Evolutionary conservation across 2,113 vertebrate species (phyloP).

Genomic region (Setophaga kirtlandii): DNA sequence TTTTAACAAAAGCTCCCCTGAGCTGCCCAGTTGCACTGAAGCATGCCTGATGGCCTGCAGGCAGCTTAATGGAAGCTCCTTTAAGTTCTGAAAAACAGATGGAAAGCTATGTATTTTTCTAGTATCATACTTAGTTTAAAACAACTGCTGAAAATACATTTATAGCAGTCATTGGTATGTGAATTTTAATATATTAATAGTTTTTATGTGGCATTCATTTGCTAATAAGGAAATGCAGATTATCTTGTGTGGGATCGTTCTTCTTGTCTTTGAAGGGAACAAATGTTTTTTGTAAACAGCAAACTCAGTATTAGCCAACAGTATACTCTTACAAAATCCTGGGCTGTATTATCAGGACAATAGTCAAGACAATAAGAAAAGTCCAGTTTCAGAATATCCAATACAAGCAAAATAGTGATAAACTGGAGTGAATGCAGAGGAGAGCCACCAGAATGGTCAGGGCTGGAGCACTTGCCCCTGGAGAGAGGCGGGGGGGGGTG

Average conservation of each 20-base stretch:
- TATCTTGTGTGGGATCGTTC: background rate
- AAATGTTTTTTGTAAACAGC: background rate
- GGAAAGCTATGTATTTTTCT: background rate
- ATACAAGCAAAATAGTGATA: background rate
- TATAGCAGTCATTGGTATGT: background rate
- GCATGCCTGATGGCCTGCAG: background rate
- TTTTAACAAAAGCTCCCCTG: background rate
- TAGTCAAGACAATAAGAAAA: background rate
- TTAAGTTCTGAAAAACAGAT: background rate
- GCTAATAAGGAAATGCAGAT: background rate
- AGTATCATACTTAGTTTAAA: background rate
- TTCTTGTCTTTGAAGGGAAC: background rate
- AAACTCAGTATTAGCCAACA: background rate
- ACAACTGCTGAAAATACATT: background rate
- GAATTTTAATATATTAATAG: background rate
- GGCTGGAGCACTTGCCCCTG: background rate
- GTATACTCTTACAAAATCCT: background rate
- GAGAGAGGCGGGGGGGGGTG: accelerated
- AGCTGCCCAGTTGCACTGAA: background rate
- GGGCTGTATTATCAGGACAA: background rate
- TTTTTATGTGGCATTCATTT: background rate
- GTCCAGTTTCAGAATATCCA: background rate
- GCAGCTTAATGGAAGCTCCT: background rate
- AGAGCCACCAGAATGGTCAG: background rate
- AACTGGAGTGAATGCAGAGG: background rate